Base-by-base conservation (phyloP, 2,113 vertebrate genomes). In the Calonectris borealis region DNA sequence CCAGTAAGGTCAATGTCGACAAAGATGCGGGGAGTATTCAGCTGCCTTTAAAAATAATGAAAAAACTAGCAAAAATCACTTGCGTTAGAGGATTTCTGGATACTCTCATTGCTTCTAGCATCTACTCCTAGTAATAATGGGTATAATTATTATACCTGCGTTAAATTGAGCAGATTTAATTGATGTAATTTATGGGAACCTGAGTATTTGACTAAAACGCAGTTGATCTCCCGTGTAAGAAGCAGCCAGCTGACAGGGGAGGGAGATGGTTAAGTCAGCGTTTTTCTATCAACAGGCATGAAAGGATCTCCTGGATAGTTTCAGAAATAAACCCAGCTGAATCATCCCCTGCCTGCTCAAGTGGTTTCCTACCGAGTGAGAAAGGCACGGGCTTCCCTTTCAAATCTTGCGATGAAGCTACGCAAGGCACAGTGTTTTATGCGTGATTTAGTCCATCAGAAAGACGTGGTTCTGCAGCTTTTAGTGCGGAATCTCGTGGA, bases 161-260 rank as follows among this genome's bases (percentile, higher is more conserved):
- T 69, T 57, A 80, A 93, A 88, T 7, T 66, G 77, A 64, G 77
- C 81, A 36, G 86, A 44, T 66, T 60, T 83, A 83, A 91, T 88
- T 65, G 54, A 24, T 69, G 44, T 32, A 8, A 88, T 92, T 94
- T 24, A 31, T 42, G 75, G 75, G 25, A 79, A 49, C 4, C 0
- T 16, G 52, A 44, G 24, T 34, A 9, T 87, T 78, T 48, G 61
- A 51, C 64, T 82, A 9, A 84, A 70, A 18, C 1, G 49, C 48
- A 2, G 24, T 15, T 52, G 42, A 21, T 88, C 52, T 90, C 24
- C 57, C 16, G 34, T 25, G 42, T 46, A 9, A 42, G 82, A 42
- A 75, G 83, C 65, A 60, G 71, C 40, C 71, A 60, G 80, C 71
- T 72, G 88, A 27, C 19, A 24, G 82, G 49, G 40, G 60, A 66